Percentiles rank a stretch among this genome's conserved stretches.
These are phyloP conservation scores for Rhorus exstirpatorius DNA, from an alignment of 2,888 invertebrate genomes.

Conservation along the genomic window DNA sequence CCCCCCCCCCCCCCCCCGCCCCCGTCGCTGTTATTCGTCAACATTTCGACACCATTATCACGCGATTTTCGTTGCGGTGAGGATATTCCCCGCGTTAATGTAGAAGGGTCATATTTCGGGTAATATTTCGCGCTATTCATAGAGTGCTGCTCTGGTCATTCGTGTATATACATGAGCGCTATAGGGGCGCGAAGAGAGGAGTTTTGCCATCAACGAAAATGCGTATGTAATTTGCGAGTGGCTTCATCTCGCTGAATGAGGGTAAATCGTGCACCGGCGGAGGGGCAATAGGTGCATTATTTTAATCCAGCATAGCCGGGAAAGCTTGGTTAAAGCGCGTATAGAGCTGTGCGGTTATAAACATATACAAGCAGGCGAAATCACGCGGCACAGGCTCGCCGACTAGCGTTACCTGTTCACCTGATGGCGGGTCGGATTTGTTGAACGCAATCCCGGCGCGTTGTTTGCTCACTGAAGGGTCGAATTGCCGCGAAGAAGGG, in stretches of 20 bases:
- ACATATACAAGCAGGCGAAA: conserved; percentile 48
- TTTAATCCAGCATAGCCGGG: conserved; percentile 78
- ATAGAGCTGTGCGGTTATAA: conserved; percentile 49
- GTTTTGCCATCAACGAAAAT: conserved; percentile 49
- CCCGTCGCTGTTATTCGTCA: conserved; percentile 34
- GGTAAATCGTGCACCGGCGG: conserved; percentile 68
- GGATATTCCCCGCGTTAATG: conserved; percentile 15
- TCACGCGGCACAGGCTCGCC: conserved; percentile 31
- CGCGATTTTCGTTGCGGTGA: conserved; percentile 44
- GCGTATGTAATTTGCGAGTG: conserved; percentile 72
- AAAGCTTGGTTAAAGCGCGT: conserved; percentile 37
- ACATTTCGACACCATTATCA: conserved; percentile 53
- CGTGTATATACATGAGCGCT: background rate
- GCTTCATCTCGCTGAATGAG: conserved; percentile 79
- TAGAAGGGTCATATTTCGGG: conserved; percentile 7
- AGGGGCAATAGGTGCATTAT: conserved; percentile 80
- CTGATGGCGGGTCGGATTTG: conserved; percentile 50
- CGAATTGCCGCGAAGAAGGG: conserved; percentile 37
- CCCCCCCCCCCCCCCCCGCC: background rate
- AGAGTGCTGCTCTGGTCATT: conserved; percentile 1
- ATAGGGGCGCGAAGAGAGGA: background rate
- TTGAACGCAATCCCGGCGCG: conserved; percentile 40
- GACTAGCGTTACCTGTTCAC: conserved; percentile 59
- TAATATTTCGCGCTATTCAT: conserved; percentile 48
- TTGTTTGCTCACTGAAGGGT: conserved; percentile 47